These are phyloP conservation scores for Agrypnus murinus DNA, from an alignment of 2,888 invertebrate genomes.

Conservation along the genomic window DNA sequence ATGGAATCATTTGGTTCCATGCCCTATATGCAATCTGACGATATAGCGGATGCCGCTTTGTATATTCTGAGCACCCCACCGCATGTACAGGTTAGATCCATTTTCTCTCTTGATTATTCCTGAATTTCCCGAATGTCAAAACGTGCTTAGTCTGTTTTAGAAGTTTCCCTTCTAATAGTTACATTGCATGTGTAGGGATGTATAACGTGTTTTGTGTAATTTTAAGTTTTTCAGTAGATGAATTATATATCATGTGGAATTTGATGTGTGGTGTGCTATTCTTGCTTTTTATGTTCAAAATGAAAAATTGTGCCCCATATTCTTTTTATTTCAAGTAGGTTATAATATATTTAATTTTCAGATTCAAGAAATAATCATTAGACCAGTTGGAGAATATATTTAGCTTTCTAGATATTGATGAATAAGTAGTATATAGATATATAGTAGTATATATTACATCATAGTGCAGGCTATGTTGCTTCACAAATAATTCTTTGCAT, in stretches of 20 bases:
- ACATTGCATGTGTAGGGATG: conserved; percentile 6
- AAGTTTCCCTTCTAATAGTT: conserved; percentile 15
- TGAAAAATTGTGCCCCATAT: background rate
- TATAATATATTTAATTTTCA: too few relatives aligned
- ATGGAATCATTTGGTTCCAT: conserved; percentile 20
- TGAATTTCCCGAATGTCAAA: too few relatives aligned
- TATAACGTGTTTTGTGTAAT: conserved; percentile 25
- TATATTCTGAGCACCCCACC: conserved; percentile 44
- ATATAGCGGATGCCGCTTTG: conserved; percentile 41
- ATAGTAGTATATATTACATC: too few relatives aligned
- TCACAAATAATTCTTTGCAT: too few relatives aligned
- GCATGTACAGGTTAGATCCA: conserved; percentile 27
- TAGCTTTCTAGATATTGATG: too few relatives aligned
- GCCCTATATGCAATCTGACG: conserved; percentile 38
- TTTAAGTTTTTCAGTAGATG: conserved; percentile 10
- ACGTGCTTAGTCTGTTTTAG: background rate
- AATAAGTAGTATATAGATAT: too few relatives aligned
- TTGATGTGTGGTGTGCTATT: conserved; percentile 9
- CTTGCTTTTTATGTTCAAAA: background rate
- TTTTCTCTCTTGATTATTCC: too few relatives aligned
- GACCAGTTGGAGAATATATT: conserved; percentile 25
- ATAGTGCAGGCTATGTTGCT: too few relatives aligned
- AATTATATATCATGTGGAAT: conserved; percentile 9
- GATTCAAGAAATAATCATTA: conserved; percentile 27
- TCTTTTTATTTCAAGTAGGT: background rate